A percentile compares a stretch with the other conserved stretches of the same genome.
Conservation (phyloP, 2,113 vertebrate genomes). For the Falco punctatus region DNA sequence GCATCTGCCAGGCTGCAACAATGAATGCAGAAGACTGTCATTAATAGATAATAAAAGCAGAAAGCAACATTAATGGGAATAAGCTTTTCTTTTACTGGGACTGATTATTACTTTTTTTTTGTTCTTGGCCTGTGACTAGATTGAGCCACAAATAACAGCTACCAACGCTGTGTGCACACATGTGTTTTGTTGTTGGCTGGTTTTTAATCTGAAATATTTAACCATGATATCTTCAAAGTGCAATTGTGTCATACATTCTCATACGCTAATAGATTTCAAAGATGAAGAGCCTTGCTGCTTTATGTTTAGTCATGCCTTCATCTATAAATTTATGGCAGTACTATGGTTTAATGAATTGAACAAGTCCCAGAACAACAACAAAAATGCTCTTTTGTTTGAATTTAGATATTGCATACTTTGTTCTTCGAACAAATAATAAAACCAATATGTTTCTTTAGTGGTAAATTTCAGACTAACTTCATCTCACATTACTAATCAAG, state of each 20-base stretch:
- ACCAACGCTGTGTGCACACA: background rate
- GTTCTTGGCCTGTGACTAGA: background rate
- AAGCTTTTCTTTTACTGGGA: conserved; percentile 33
- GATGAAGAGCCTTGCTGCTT: conserved; percentile 57
- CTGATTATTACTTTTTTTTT: conserved; percentile 37
- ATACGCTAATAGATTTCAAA: conserved; percentile 52
- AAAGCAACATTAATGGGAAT: conserved; percentile 49
- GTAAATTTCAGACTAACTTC: conserved; percentile 47
- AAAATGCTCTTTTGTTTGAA: conserved; percentile 56
- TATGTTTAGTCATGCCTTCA: conserved; percentile 60
- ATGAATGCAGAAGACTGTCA: conserved; percentile 27
- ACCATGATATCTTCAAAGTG: conserved; percentile 27
- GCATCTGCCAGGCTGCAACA: conserved; percentile 48
- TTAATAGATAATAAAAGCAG: conserved; percentile 61
- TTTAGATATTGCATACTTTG: conserved; percentile 54
- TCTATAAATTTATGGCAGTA: conserved; percentile 39
- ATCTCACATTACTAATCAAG: conserved; percentile 40
- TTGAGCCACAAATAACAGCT: background rate
- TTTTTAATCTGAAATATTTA: conserved; percentile 35
- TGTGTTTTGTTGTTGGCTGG: conserved; percentile 40
- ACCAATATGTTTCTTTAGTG: conserved; percentile 39
- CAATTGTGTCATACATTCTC: conserved; percentile 41
- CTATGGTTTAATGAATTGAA: conserved; percentile 60
- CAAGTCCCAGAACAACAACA: conserved; percentile 63
- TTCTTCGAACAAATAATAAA: conserved; percentile 54